Evolutionary conservation across 2,888 invertebrate species (phyloP), one percentile per base, ranked within the genome.

Genomic region (Linyphia triangularis): DNA sequence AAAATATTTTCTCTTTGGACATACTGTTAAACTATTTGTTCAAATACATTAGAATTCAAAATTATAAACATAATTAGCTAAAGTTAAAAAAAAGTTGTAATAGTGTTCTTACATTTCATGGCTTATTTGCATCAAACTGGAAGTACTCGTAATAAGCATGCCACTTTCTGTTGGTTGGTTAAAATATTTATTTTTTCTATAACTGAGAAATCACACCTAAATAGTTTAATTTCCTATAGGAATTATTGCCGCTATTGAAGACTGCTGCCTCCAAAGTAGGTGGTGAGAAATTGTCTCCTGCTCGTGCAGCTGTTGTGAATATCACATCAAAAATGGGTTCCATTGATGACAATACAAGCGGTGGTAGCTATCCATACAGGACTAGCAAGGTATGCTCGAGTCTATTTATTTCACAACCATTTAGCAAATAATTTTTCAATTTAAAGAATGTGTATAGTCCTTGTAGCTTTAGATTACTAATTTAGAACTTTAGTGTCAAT

Each of bases 321-420:
- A 96, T 97, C 94, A 95, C 96, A 91, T 97, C 97, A 0, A 93
- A 95, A 83, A 94, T 98, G 63, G 97, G 96, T 3, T 97, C 97
- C 9, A 96, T 97, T 79, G 93, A 94, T 51, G 93, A 94, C 79
- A 97, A 97, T 92, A 94, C 93, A 33, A 94, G 95, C 85, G 97
- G 97, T 22, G 97, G 96, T 37, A 94, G 95, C 92, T 97, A 97
- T 92, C 95, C 97, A 0, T 98, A 98, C 92, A 94, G 97, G 91
- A 95, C 96, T 91, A 97, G 97, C 65, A 98, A 98, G 95, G 97
- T 96, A 93, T 89, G 72, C 84, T 9, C 0, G 22, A 30, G 4
- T 30, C 22, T 2, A 61, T 16, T n/a, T 51, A 33, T 26, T 30
- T 30, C 5, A 33, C 9, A 13, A 9, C 9, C 10, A 2, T 26